Evolutionary conservation across 92 coral and sea anemone species (phyloP), one percentile per base, ranked within the genome.

Genomic region (Diadumene lineata): DNA sequence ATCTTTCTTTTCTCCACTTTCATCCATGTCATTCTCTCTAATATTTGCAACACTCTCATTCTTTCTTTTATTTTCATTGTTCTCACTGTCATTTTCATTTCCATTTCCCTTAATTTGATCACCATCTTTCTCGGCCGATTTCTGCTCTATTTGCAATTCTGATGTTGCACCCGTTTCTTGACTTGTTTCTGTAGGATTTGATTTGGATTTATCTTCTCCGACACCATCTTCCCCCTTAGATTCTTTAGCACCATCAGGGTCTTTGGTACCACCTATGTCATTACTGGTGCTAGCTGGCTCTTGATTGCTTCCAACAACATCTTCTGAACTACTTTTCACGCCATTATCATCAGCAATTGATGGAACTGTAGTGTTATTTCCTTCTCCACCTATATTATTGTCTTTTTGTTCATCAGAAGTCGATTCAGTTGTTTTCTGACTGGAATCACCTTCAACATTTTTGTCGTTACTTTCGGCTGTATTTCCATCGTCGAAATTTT

Each of bases 171-270:
- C 48, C 13, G 6, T 25, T 63, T 29, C 83, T 1, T 34, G 38
- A 21, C 57, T 72, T 11, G 48, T 2, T 27, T 11, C 61, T 34
- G 16, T 24, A 29, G 50, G n/a, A 77, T 31, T 83, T 64, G 50
- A 64, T 67, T 82, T 69, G 61, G 55, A 51, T n/a, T 55, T 0
- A 11, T 1, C 62, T 32, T 29, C 22, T 34, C 17, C 34, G 13
- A 19, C 21, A 28, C 57, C 22, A 16, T 53, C 64, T 27, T 72
- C 32, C 71, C 69, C 79, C 28, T 74, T 50, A 46, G 50, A 17
- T 64, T 43, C 56, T 23, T 56, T 43, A 24, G 71, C 84, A 51
- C 75, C 63, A 63, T 79, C 69, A 16, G 83, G 83, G 38, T 75
- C 65, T 53, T 70, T 22, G 18, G 66, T 63, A 11, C 81, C 58